Base-by-base conservation (phyloP, 2,113 vertebrate genomes). In the Pholis gunnellus region DNA sequence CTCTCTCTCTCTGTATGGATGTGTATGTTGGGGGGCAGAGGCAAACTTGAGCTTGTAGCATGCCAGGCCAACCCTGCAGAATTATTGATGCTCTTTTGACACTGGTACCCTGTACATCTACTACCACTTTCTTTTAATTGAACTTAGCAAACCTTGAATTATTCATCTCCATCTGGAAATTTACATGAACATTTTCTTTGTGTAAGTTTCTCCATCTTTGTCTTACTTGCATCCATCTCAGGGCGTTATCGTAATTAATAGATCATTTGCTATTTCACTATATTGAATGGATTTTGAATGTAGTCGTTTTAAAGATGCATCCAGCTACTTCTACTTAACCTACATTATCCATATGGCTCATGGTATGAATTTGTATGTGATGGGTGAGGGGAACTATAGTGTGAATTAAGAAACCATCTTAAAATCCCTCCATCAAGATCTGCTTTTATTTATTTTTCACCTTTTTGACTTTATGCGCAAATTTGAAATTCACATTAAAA, bases 41-140 rank as follows among this genome's bases (percentile, higher is more conserved):
- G 25, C 31, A 71, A n/a, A 67, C 64, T 40, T n/a, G 31, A 20
- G 22, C 73, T 66, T 46, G 44, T 77, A 66, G 72, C 73, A 11
- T 81, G 70, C 31, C 34, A 74, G 42, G 44, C 22, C 81, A 85
- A 27, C 48, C 56, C 42, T 36, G 69, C 59, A 87, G 75, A 90
- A 88, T 89, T 80, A 90, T 63, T 89, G 54, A 90, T 88, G 82
- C 6, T 70, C 59, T 76, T 85, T 72, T 64, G 68, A 79, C 79
- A 74, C 22, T 59, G 50, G 20, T 29, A 31, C 63, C 34, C 31
- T 1, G 2, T 11, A 50, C 25, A 25, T 72, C 36, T 50, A 44
- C 54, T 34, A 22, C 68, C 29, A 46, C 50, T 86, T 64, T 59
- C 5, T 76, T 57, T 74, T 9, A 13, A 25, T 38, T 63, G 38